Evolutionary conservation across 2,888 invertebrate species (phyloP).

Genomic region (Hemithea aestivaria): DNA sequence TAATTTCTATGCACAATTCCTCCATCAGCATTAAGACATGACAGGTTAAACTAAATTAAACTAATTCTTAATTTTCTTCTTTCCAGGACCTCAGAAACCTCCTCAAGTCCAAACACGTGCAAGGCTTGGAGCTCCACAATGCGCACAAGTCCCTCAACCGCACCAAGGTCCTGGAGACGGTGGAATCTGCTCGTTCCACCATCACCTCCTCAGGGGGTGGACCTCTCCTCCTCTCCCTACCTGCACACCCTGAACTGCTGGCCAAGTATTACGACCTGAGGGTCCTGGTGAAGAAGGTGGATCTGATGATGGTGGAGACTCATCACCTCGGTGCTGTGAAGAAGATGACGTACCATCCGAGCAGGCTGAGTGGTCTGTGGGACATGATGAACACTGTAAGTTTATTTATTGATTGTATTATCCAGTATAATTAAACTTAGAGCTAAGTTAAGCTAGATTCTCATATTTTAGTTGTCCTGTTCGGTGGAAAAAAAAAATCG

Average conservation of each 20-base stretch:
- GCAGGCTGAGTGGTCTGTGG: conserved; percentile 85
- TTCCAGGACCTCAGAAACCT: conserved; percentile 75
- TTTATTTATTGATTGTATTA: conserved; percentile 10
- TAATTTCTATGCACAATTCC: no score
- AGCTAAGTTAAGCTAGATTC: no score
- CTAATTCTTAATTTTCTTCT: conserved; percentile 12
- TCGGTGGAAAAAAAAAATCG: no score
- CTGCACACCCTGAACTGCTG: conserved; percentile 81
- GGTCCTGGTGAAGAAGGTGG: conserved; percentile 81
- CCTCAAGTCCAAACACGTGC: conserved; percentile 76
- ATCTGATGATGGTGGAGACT: conserved; percentile 83
- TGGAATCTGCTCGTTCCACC: conserved; percentile 64
- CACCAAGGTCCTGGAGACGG: conserved; percentile 67
- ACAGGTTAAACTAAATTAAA: background rate
- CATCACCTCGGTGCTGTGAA: conserved; percentile 81
- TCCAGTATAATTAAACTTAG: no score
- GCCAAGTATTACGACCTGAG: conserved; percentile 86
- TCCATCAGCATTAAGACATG: background rate
- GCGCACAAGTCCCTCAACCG: conserved; percentile 74
- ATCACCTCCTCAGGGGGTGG: conserved; percentile 71
- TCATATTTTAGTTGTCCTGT: no score
- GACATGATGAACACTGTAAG: conserved; percentile 88
- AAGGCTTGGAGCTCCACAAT: conserved; percentile 78
- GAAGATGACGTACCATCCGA: conserved; percentile 86
- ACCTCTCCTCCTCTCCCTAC: conserved; percentile 80